phyloP scores from a whole-genome alignment of 2,113 vertebrate species.

The Campylomormyrus tamandua region DNA sequence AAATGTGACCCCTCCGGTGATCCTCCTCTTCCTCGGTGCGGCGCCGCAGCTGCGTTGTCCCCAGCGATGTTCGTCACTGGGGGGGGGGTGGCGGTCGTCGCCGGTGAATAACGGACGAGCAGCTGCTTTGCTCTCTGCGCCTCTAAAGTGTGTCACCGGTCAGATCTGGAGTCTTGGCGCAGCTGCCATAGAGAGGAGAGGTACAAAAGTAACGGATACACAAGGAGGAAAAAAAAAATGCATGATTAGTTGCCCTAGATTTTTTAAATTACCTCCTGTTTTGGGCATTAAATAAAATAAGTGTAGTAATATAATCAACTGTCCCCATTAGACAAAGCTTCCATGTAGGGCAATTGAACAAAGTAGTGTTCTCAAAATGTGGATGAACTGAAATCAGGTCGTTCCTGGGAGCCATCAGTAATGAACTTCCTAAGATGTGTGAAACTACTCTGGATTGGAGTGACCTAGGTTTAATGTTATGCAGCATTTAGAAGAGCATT shows the following conservation, averaged over 20 bases:
- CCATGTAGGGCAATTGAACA: slow-evolving; percentile 61
- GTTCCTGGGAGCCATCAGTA: slow-evolving; percentile 57
- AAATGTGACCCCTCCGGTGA: slow-evolving; percentile 55
- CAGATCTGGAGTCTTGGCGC: neutral
- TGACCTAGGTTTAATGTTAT: slow-evolving; percentile 28
- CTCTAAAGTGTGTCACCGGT: slow-evolving; percentile 29
- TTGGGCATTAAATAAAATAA: slow-evolving; percentile 55
- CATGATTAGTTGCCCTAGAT: slow-evolving; percentile 49
- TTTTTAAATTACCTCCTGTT: slow-evolving; percentile 51
- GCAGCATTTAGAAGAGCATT: neutral
- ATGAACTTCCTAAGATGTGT: slow-evolving; percentile 50
- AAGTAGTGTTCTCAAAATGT: slow-evolving; percentile 42
- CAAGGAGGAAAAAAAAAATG: slow-evolving; percentile 14
- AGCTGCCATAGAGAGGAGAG: neutral
- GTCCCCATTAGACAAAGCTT: slow-evolving; percentile 48
- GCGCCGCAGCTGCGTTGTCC: slow-evolving; percentile 22
- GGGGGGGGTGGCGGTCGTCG: slow-evolving; percentile 5
- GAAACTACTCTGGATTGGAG: slow-evolving; percentile 21
- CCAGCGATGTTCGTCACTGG: slow-evolving; percentile 13
- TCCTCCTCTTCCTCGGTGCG: slow-evolving; percentile 23
- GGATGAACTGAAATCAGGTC: slow-evolving; percentile 57
- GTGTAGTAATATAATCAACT: slow-evolving; percentile 53
- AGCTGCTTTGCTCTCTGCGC: neutral
- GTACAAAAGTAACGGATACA: neutral
- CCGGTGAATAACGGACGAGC: slow-evolving; percentile 17